Conservation (phyloP, 1,140 invertebrate species). For the Aricia agestis region DNA sequence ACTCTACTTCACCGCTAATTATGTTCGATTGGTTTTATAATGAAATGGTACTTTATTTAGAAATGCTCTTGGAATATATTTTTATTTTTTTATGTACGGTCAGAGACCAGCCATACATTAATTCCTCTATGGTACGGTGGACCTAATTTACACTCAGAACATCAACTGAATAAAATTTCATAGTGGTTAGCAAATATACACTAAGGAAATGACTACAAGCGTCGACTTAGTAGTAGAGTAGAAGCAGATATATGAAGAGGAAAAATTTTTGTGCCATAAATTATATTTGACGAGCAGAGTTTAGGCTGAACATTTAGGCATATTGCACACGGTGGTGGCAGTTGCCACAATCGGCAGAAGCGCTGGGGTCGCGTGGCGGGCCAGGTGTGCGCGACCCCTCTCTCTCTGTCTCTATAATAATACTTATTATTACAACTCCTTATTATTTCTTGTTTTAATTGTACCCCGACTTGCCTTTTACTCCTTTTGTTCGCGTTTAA, state of each 20-base stretch:
- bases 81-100: too few relatives aligned
- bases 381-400: conserved; percentile 56
- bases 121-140: too few relatives aligned
- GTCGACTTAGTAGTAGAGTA: too few relatives aligned
- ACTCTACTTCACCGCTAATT: conserved; percentile 1
- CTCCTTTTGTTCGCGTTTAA: conserved; percentile 72
- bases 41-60: background rate
- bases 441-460: conserved; percentile 76
- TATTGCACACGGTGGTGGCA: background rate
- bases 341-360: conserved; percentile 41
- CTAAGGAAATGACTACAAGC: too few relatives aligned
- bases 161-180: too few relatives aligned
- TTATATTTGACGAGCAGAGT: background rate
- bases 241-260: too few relatives aligned
- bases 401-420: conserved; percentile 64
- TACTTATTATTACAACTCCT: conserved; percentile 74
- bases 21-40: background rate
- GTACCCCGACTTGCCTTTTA: conserved; percentile 71
- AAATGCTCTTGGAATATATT: too few relatives aligned
- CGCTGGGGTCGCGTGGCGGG: conserved; percentile 51
- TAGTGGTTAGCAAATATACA: too few relatives aligned
- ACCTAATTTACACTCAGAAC: too few relatives aligned
- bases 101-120: too few relatives aligned
- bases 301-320: background rate
- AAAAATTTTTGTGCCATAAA: background rate